Evolutionary conservation across 2,888 invertebrate species (phyloP), one percentile per base, ranked within the genome.

Genomic region (Eulithis testata): DNA sequence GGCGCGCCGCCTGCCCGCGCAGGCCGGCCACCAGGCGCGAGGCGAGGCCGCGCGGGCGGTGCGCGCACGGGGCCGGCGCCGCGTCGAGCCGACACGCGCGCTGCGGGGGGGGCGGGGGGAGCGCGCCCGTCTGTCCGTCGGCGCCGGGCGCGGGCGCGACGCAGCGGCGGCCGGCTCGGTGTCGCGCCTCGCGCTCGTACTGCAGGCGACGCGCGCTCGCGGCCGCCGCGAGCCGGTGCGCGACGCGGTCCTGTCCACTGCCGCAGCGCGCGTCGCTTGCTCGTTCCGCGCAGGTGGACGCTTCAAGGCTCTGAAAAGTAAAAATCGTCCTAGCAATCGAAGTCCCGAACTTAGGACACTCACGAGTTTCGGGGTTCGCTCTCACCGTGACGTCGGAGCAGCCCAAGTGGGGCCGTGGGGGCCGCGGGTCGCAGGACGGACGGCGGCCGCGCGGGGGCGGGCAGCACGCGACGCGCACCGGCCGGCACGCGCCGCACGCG

Each of bases 111-210:
- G 21, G 6, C 3, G 11, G 58, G 14, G 21, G 45, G 21, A 56
- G 61, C 69, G 36, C 88, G 83, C 80, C 80, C 63, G 76, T 71
- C 63, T 74, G 74, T 45, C 82, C 82, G 73, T 82, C 82, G 43
- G 79, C 71, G 21, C 72, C 73, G 12, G 75, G 78, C 45, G 70
- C 59, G 4, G 65, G 56, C 27, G 64, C 14, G 60, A 36, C 49
- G 53, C 56, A 63, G 59, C 65, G 59, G 60, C 14, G 44, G 27
- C 11, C 2, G 60, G 52, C 60, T 9, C 52, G 36, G 45, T 21
- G 21, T 40, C 50, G 53, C 66, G 62, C 80, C 63, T 78, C 81
- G 55, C 66, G 66, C 72, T 78, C 78, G 76, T 79, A 81, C 47
- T 74, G 66, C 0, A 51, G 58, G 47, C 75, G 81, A 3, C 82